Base-by-base conservation (phyloP, 35 echinoderm and acorn worm genomes). In the Apostichopus japonicus region DNA sequence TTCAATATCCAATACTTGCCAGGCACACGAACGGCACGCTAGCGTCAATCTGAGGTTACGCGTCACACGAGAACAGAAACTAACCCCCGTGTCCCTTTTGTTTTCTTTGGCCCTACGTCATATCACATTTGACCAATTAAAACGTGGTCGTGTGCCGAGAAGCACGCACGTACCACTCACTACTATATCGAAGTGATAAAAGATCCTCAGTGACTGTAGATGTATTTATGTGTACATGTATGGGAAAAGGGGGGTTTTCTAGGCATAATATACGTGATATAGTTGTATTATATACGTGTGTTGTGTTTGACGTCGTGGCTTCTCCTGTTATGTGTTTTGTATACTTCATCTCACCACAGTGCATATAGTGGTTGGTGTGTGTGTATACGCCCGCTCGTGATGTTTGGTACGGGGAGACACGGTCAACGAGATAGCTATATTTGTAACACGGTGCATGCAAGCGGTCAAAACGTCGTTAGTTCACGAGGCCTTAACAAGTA, bases 71-170 rank as follows among this genome's bases (percentile, higher is more conserved):
- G 57, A 61, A 61, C 5, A 61, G 13, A 61, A 10, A 61, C 8
- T 58, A 55, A 54, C 19, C 10, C 79, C 51, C 79, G 52, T 54
- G 79, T 52, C 14, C 17, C 81, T 84, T 84, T 84, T 84, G 81
- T 84, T 57, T 80, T 80, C 78, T 80, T 84, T 75, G 71, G 81
- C 13, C 9, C 17, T 84, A 84, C 81, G 81, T 84, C 81, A 84
- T n/a, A 10, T 24, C 53, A 84, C 81, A 84, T 84, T 84, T 16
- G 81, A 84, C 81, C 81, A 84, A 84, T 84, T 84, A 57, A 53
- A 84, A 84, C 53, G 54, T 84, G 54, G 81, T 84, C 81, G 81
- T 84, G 81, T 84, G 81, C 54, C 81, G 24, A 11, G 15, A 23
- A 24, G 56, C 54, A 84, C 81, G 81, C 56, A 57, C 81, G 56